A percentile compares a stretch with the other conserved stretches of the same genome.
phyloP scores from a whole-genome alignment of 2,113 vertebrate genomes.

The Kryptolebias marmoratus region DNA sequence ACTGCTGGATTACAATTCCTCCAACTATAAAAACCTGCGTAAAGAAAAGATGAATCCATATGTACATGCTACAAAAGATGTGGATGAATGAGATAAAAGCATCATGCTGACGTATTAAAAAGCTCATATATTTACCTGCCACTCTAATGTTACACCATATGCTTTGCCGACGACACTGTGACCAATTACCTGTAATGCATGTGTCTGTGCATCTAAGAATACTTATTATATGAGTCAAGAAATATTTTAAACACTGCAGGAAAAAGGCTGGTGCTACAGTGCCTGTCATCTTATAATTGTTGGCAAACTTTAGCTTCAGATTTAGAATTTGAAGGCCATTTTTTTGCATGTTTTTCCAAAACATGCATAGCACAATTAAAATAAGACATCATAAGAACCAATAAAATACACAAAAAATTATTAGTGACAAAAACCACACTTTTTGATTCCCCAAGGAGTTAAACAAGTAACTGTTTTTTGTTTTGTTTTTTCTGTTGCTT shows the following conservation, averaged over 20 bases:
- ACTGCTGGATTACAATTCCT: constrained; percentile 49
- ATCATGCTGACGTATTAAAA: not conserved
- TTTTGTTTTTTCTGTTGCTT: not conserved
- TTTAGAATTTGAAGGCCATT: constrained; percentile 14
- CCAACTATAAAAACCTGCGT: constrained; percentile 63
- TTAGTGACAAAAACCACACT: not conserved
- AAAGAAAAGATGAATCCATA: constrained; percentile 46
- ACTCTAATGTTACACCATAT: not conserved
- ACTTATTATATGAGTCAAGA: not conserved
- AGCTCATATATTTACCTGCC: not conserved
- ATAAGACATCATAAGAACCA: constrained; percentile 9
- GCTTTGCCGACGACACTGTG: not conserved
- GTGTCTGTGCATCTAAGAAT: not conserved
- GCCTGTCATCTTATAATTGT: not conserved
- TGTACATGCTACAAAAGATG: constrained; percentile 14
- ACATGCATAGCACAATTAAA: not conserved
- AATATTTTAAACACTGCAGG: too few relatives aligned
- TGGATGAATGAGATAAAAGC: constrained; percentile 4
- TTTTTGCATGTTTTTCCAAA: not conserved
- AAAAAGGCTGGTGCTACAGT: too few relatives aligned
- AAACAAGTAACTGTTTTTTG: not conserved
- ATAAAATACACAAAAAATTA: constrained; percentile 12
- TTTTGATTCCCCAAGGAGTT: not conserved
- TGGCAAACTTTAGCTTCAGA: constrained; percentile 6
- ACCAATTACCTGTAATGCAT: not conserved